Evolutionary conservation across 1,140 invertebrate genomes (phyloP).

Genomic region (Tenebrio molitor): DNA sequence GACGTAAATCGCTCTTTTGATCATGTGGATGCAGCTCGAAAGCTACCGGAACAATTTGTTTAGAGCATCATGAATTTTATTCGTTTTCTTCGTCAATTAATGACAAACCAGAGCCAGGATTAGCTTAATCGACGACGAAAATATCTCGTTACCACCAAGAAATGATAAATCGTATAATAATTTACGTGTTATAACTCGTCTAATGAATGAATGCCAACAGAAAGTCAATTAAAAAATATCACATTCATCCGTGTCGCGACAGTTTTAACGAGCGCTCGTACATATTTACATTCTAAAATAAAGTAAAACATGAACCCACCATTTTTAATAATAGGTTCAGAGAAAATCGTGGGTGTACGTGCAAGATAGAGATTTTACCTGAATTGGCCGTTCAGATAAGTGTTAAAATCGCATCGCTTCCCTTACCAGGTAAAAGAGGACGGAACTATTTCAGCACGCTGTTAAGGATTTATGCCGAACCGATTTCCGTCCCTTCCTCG

Average conservation of each 20-base stretch:
- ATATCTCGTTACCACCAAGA: no score
- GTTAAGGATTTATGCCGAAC: neutral
- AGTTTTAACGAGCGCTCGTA: neutral
- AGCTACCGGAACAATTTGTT: no score
- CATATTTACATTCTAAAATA: no score
- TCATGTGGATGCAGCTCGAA: neutral
- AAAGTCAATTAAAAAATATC: neutral
- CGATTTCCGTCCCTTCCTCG: conserved; percentile 15
- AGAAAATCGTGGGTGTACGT: neutral
- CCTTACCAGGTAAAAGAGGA: neutral
- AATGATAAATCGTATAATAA: no score
- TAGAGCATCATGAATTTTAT: no score
- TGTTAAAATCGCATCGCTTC: neutral
- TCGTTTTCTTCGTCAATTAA: no score
- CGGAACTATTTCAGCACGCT: neutral
- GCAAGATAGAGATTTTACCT: neutral
- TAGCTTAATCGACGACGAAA: no score
- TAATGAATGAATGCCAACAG: neutral
- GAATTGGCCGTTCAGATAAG: neutral
- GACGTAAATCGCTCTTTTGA: conserved; percentile 21
- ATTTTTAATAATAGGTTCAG: neutral
- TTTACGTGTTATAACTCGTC: no score
- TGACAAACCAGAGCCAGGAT: neutral
- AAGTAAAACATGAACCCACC: neutral
- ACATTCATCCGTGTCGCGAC: neutral